phyloP scores from a whole-genome alignment of 2,888 invertebrate species.

The Plebejus anna region DNA sequence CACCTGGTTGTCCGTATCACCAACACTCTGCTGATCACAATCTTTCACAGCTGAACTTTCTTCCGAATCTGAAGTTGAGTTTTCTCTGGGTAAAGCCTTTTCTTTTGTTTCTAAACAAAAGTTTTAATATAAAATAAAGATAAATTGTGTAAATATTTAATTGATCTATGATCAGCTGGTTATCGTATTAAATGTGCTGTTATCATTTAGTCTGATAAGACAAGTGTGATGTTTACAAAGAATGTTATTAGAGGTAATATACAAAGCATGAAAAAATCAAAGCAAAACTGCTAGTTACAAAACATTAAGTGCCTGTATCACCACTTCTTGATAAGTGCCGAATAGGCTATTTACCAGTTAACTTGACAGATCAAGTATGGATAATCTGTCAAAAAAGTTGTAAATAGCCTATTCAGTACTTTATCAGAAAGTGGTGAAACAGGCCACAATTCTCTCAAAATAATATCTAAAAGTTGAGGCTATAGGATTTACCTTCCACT shows the following conservation, averaged over 20 bases:
- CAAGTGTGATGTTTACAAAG: background rate
- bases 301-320: too few relatives aligned
- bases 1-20: slow-evolving; percentile 76
- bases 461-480: background rate
- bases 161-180: background rate
- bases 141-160: background rate
- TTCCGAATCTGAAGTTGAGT: slow-evolving; percentile 84
- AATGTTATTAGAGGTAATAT: background rate
- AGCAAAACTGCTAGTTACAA: background rate
- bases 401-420: too few relatives aligned
- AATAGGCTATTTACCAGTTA: too few relatives aligned
- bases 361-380: too few relatives aligned
- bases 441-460: too few relatives aligned
- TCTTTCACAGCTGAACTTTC: slow-evolving; percentile 71
- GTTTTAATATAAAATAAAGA: background rate
- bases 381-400: too few relatives aligned
- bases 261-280: background rate
- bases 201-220: background rate
- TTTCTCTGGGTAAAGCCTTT: slow-evolving; percentile 77
- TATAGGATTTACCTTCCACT: slow-evolving; percentile 62
- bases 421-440: too few relatives aligned
- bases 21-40: slow-evolving; percentile 69
- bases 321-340: too few relatives aligned
- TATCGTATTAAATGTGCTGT: background rate
- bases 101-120: slow-evolving; percentile 59